A percentile compares a stretch with the other conserved stretches of the same genome.
Conservation (phyloP, 2,113 vertebrate species). For the Motacilla alba region DNA sequence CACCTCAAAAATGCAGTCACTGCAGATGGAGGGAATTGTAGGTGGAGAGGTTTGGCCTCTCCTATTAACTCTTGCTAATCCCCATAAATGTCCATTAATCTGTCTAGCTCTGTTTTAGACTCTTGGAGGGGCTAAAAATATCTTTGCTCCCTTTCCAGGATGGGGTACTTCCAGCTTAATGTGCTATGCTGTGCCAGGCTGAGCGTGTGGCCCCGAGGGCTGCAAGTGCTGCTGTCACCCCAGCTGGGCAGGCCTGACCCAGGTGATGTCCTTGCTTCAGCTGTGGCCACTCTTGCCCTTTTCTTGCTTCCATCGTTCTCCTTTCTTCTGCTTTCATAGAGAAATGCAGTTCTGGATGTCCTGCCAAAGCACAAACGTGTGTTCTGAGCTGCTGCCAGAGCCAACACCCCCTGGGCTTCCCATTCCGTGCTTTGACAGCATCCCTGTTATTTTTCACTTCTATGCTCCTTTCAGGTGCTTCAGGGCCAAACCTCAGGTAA, state of each 20-base stretch:
- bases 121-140: background rate
- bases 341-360: background rate
- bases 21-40: background rate
- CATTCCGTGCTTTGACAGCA: background rate
- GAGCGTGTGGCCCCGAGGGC: fast-evolving
- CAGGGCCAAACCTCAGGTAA: background rate
- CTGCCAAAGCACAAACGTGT: background rate
- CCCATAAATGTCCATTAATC: background rate
- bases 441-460: background rate
- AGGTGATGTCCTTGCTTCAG: background rate
- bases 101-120: background rate
- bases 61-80: background rate
- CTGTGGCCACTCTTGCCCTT: background rate
- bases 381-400: background rate
- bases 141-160: background rate
- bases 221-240: fast-evolving
- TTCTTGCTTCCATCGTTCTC: background rate
- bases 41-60: background rate
- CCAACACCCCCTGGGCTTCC: background rate
- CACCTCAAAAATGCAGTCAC: background rate
- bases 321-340: background rate
- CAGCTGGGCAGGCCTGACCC: background rate
- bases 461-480: background rate
- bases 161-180: background rate
- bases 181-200: background rate